These are phyloP conservation scores for Lophochroa leadbeateri DNA, from an alignment of 2,113 vertebrate genomes.

Conservation along the genomic window DNA sequence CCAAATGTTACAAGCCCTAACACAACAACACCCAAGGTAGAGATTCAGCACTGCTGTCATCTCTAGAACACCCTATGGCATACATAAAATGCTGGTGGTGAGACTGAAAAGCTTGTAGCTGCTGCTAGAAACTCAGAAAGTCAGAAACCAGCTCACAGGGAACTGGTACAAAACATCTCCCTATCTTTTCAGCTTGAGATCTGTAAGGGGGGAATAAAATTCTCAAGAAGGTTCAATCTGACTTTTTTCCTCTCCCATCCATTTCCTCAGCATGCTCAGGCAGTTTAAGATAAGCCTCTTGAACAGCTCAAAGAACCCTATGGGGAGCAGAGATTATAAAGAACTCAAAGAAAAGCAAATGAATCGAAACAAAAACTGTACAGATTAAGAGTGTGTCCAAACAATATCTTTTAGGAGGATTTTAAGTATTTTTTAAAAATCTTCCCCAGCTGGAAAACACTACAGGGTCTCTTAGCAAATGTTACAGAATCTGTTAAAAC, in stretches of 20 bases:
- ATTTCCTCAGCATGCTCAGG: neutral
- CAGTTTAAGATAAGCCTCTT: conserved; percentile 36
- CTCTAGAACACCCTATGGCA: neutral
- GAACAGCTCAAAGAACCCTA: conserved; percentile 4
- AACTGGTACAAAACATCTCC: neutral
- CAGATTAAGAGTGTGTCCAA: neutral
- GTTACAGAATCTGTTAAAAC: neutral
- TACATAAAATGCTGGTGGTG: neutral
- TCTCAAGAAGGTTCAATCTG: neutral
- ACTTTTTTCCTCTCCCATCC: neutral
- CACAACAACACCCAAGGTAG: rapidly evolving
- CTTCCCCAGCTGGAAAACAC: neutral
- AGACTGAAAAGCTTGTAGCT: neutral
- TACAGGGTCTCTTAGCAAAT: neutral
- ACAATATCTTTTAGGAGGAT: neutral
- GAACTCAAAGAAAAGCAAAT: neutral
- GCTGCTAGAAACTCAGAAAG: neutral
- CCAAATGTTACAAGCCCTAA: neutral
- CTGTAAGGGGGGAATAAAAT: neutral
- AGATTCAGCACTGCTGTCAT: neutral
- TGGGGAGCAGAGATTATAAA: neutral
- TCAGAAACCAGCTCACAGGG: neutral
- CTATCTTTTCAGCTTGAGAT: neutral
- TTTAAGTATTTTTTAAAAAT: neutral
- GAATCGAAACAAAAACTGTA: neutral